Evolutionary conservation across 2,113 vertebrate species (phyloP).

Genomic region (Psephotus haematonotus): DNA sequence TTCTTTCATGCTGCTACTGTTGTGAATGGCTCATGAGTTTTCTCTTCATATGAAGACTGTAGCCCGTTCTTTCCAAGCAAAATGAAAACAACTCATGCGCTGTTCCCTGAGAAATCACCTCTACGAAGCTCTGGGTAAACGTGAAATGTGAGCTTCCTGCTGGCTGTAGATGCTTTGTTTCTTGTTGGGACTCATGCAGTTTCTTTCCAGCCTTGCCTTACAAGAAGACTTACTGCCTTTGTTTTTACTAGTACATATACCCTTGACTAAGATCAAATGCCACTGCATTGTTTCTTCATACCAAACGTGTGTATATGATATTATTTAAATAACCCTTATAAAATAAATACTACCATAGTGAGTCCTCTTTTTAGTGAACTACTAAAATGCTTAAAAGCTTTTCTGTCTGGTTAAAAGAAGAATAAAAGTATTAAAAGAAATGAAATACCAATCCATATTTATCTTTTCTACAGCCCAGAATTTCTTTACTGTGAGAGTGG

Average conservation of each 20-base stretch:
- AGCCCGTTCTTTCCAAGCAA: not conserved
- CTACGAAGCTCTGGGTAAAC: not conserved
- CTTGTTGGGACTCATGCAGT: accelerated
- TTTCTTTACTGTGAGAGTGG: not conserved
- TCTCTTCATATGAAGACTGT: not conserved
- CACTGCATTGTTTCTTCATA: not conserved
- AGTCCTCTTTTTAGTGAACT: not conserved
- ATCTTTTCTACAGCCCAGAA: not conserved
- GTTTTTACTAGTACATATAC: not conserved
- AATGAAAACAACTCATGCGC: not conserved
- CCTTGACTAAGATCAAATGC: not conserved
- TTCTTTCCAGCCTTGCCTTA: not conserved
- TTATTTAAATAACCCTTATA: not conserved
- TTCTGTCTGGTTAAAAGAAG: not conserved
- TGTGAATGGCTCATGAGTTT: not conserved
- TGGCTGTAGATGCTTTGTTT: not conserved
- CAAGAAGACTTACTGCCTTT: not conserved
- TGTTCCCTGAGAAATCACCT: not conserved
- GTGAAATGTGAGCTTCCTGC: not conserved
- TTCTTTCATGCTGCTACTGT: not conserved
- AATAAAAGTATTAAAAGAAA: too few species aligned
- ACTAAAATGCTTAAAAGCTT: not conserved
- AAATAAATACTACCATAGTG: not conserved
- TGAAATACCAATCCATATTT: not conserved
- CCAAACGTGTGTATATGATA: not conserved